phyloP scores from a whole-genome alignment of 2,797 vertebrate genomes.

The Meda fulgida region DNA sequence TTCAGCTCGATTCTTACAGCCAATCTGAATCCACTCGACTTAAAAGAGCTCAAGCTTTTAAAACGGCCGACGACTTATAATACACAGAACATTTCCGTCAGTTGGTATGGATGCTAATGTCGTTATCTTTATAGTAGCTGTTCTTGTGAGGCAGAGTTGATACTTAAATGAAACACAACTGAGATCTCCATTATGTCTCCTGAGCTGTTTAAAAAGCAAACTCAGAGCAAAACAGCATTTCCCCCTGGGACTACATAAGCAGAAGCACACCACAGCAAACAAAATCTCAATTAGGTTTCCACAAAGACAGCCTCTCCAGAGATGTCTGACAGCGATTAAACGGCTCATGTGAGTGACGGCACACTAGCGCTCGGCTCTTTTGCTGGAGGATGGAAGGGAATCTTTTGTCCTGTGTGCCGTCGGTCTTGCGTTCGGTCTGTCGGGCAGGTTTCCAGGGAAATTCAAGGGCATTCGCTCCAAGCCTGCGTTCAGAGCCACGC shows the following conservation, averaged over 20 bases:
- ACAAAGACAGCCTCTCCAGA: constrained; percentile 28
- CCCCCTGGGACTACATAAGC: not conserved
- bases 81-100: not conserved
- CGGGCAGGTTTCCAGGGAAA: constrained; percentile 71
- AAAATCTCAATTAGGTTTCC: constrained; percentile 41
- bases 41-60: not conserved
- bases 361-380: constrained; percentile 53
- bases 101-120: not conserved
- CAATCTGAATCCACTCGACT: not conserved
- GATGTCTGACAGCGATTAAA: constrained; percentile 52
- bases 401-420: constrained; percentile 72
- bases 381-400: constrained; percentile 66
- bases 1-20: not conserved
- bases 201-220: not conserved
- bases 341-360: constrained; percentile 60
- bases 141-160: not conserved
- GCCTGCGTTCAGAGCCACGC: constrained; percentile 35
- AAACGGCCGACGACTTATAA: not conserved
- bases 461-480: constrained; percentile 70
- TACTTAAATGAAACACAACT: not conserved
- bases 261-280: constrained; percentile 33
- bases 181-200: constrained; percentile 7
- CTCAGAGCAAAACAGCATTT: not conserved
- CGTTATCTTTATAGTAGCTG: not conserved
- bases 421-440: constrained; percentile 63